A percentile compares a stretch with the other conserved stretches of the same genome.
phyloP scores from a whole-genome alignment of 2,113 vertebrate species.

The Piaya cayana region DNA sequence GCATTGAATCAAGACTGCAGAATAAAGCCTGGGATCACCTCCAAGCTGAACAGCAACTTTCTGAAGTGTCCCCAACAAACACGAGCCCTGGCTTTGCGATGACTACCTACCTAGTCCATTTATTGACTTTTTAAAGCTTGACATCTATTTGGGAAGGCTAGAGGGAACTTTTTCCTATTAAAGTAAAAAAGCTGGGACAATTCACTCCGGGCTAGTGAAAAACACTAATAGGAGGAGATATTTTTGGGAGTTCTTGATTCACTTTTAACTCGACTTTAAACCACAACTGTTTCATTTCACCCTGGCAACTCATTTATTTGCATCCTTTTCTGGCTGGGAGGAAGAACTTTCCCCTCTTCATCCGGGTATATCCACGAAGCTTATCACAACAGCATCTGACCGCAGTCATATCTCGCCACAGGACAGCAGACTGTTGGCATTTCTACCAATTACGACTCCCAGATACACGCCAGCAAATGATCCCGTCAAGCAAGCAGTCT shows the following conservation, averaged over 20 bases:
- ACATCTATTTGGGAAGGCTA: not conserved
- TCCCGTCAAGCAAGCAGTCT: not conserved
- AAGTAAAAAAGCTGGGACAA: not conserved
- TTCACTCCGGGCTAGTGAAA: not conserved
- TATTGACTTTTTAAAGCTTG: not conserved
- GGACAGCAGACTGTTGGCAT: not conserved
- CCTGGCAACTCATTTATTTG: not conserved
- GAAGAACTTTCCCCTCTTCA: not conserved
- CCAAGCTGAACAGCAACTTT: not conserved
- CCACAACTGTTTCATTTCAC: not conserved
- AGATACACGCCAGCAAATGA: not conserved
- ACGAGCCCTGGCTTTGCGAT: not conserved
- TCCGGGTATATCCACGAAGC: rapidly evolving
- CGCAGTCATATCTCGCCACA: not conserved
- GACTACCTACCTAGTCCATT: not conserved
- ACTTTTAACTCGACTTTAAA: not conserved
- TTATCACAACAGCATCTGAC: not conserved
- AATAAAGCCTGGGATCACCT: not conserved
- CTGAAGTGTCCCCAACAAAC: not conserved
- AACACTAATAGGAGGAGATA: not conserved
- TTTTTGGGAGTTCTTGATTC: not conserved
- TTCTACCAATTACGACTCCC: not conserved
- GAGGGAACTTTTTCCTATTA: not conserved
- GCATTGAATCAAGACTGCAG: rapidly evolving
- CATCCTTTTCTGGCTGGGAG: not conserved